Base-by-base conservation (phyloP, 2,113 vertebrate species). In the Scomber scombrus region DNA sequence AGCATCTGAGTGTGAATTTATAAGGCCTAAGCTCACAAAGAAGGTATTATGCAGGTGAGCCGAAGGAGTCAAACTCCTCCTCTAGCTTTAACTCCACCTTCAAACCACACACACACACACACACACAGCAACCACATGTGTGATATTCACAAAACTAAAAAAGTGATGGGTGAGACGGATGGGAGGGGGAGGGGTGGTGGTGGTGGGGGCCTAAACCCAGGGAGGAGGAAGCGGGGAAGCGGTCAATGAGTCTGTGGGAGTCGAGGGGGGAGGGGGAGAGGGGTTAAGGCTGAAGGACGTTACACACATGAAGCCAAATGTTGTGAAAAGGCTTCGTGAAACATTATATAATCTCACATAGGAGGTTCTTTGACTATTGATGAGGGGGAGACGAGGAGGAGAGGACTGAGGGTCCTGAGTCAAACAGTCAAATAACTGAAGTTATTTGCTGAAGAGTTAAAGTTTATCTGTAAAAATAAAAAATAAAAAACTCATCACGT, bases 21-120 rank as follows among this genome's bases (percentile, higher is more conserved):
- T 95, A 95, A 94, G 74, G 85, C 67, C 49, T 13, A 7, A 21
- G 49, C 65, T 55, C 71, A 95, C 93, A 95, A 95, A 94, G 92
- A 88, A 58, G 71, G 64, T 81, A 88, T 88, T 92, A 93, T 94
- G 93, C 91, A 93, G 76, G 78, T 85, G 70, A 79, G 56, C 4
- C 7, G 49, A 52, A 57, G 40, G 21, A 43, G 31, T 31, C 29
- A 78, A 46, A 73, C 80, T 45, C 81, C 85, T 74, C 89, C 90
- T 57, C 34, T 34, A 5, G 21, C 29, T 13, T 9, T 56, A 34
- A 72, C 68, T 62, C 65, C 63, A 57, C 68, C 67, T n/a, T 55
- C 7, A 19, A 56, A 23, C 58, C 80, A 74, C 84, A 61, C 56
- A 21, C 70, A 40, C 65, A 12, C 56, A 71, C 54, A 75, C 74